Evolutionary conservation across 2,888 invertebrate species (phyloP).

Genomic region (Thyatira batis): DNA sequence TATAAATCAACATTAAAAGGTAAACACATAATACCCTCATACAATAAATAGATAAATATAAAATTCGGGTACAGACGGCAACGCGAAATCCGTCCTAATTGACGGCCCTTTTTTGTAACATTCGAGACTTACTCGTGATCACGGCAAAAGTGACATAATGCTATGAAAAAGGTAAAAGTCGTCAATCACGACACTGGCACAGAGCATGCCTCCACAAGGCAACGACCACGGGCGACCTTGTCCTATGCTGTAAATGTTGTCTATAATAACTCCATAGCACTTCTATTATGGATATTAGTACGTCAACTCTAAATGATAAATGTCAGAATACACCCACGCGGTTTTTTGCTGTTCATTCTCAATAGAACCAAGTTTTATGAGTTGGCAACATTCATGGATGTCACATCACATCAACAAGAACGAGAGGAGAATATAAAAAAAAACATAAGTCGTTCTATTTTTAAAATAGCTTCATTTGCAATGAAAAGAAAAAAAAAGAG

Average conservation of each 20-base stretch:
- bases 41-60: background rate
- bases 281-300: background rate
- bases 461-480: background rate
- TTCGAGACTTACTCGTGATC: slow-evolving; percentile 5
- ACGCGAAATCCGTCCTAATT: slow-evolving; percentile 5
- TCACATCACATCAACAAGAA: background rate
- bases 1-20: background rate
- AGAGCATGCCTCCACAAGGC: slow-evolving; percentile 29
- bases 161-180: slow-evolving; percentile 39
- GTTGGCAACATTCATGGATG: background rate
- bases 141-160: slow-evolving; percentile 29
- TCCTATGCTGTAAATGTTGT: slow-evolving; percentile 19
- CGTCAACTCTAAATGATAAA: background rate
- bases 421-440: background rate
- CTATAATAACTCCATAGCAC: background rate
- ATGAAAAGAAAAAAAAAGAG: slow-evolving; percentile 19
- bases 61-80: background rate
- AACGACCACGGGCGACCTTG: slow-evolving; percentile 58
- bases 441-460: background rate
- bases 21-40: no score
- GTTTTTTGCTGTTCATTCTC: background rate
- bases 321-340: background rate
- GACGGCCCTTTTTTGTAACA: slow-evolving; percentile 4
- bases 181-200: slow-evolving; percentile 19
- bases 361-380: background rate